A percentile compares a stretch with the other conserved stretches of the same genome.
Conservation (phyloP, 2,888 invertebrate species). For the Caenorhabditis sulstoni region DNA sequence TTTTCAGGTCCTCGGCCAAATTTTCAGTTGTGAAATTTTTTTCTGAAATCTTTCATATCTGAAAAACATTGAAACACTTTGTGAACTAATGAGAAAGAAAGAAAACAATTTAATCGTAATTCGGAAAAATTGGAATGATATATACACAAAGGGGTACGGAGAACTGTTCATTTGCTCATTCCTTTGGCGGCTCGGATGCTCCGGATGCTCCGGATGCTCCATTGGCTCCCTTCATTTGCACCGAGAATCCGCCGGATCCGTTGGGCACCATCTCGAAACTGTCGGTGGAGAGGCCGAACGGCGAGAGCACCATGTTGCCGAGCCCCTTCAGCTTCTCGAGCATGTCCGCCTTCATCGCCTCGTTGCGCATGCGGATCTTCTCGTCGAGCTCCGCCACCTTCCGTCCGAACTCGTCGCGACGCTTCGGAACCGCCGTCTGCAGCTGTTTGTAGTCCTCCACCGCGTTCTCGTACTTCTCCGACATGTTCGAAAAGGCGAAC, state of each 20-base stretch:
- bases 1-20: too few species aligned
- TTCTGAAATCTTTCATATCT: too few species aligned
- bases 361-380: conserved; percentile 61
- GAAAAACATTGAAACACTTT: too few species aligned
- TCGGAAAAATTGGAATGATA: too few species aligned
- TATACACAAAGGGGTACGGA: too few species aligned
- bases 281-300: conserved; percentile 77
- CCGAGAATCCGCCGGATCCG: conserved; percentile 74
- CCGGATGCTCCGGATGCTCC: too few species aligned
- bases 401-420: conserved; percentile 19
- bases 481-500: conserved; percentile 60
- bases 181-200: too few species aligned
- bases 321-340: conserved; percentile 73
- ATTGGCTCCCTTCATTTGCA: conserved; percentile 70
- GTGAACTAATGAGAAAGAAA: too few species aligned
- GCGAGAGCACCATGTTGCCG: conserved; percentile 64
- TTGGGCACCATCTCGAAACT: conserved; percentile 75
- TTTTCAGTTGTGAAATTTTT: too few species aligned
- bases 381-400: conserved; percentile 44
- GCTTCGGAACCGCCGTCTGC: not conserved
- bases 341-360: conserved; percentile 74
- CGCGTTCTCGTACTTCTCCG: conserved; percentile 61
- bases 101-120: too few species aligned
- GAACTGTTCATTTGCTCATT: too few species aligned
- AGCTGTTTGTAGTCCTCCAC: conserved; percentile 62